Base-by-base conservation (phyloP, 2,797 vertebrate species). In the Chelonia mydas region DNA sequence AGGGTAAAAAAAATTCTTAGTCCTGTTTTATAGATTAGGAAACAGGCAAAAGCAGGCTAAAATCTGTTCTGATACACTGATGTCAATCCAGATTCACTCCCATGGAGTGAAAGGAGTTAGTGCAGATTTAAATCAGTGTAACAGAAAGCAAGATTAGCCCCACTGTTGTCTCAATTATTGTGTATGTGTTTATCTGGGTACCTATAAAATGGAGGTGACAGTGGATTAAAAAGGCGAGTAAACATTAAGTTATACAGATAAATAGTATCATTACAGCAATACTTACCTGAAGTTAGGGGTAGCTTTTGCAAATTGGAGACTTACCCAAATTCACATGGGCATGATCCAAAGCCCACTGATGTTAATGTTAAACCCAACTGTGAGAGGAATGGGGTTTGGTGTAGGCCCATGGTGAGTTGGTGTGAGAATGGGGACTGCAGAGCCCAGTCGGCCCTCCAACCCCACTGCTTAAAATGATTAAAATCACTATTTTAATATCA, bases 1-100 rank as follows among this genome's bases (percentile, higher is more conserved):
- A 2, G 0, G 45, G 1, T 41, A 1, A 45, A 47, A 84, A 19
- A 0, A 1, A 6, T 5, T 0, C 5, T 0, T 3, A 0, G 0
- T 0, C 10, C 5, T 1, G 50, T 0, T 23, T 1, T 0, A 80
- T 72, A 1, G 84, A 0, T 1, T 0, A 59, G 79, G 68, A 5
- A 12, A 21, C n/a, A 1, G 82, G 2, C 49, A 0, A 3, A 49
- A 1, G 65, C 16, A 19, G 33, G 61, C 61, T 37, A n/a, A n/a
- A 19, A n/a, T n/a, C 7, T 19, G 6, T n/a, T 37, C 68, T 72
- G n/a, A 16, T 65, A 65, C 61, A 65, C 33, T 33, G 57, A 72
- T 23, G 68, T 68, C 8, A 68, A 68, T 68, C 59, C 33, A 9
- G 4, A 68, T 7, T 19, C 33, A n/a, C 7, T 37, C 61, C 61